These are phyloP conservation scores for Nephotettix cincticeps DNA, from an alignment of 1,140 invertebrate genomes.

Conservation along the genomic window DNA sequence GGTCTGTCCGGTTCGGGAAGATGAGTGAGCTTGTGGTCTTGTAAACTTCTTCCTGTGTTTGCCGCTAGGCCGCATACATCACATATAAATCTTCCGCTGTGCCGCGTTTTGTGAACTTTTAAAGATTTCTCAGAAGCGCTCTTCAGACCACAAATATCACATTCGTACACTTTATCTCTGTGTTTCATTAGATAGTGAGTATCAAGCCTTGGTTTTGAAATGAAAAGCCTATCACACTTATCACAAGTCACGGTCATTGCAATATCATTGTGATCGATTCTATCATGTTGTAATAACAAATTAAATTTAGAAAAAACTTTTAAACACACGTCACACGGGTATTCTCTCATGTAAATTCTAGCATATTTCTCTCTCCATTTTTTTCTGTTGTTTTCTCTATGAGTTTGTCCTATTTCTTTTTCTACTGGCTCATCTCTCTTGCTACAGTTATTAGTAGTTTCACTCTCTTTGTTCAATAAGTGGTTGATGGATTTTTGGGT, in stretches of 20 bases:
- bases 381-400: background rate
- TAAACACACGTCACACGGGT: background rate
- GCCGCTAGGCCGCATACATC: background rate
- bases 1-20: background rate
- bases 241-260: background rate
- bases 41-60: background rate
- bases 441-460: background rate
- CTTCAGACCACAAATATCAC: background rate
- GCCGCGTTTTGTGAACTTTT: background rate
- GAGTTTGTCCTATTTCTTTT: background rate
- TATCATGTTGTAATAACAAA: background rate
- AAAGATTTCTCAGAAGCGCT: background rate
- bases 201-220: background rate
- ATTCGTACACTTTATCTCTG: background rate
- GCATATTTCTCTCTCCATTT: background rate
- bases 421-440: background rate
- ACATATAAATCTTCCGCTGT: background rate
- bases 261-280: background rate
- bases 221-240: background rate
- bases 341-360: background rate
- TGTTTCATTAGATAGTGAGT: background rate
- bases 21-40: background rate
- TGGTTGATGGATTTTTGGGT: background rate
- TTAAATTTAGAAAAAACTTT: slow-evolving; percentile 3
- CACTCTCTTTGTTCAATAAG: background rate